Evolutionary conservation across 2,888 invertebrate species (phyloP).

Genomic region (Leucophora obtusa): DNA sequence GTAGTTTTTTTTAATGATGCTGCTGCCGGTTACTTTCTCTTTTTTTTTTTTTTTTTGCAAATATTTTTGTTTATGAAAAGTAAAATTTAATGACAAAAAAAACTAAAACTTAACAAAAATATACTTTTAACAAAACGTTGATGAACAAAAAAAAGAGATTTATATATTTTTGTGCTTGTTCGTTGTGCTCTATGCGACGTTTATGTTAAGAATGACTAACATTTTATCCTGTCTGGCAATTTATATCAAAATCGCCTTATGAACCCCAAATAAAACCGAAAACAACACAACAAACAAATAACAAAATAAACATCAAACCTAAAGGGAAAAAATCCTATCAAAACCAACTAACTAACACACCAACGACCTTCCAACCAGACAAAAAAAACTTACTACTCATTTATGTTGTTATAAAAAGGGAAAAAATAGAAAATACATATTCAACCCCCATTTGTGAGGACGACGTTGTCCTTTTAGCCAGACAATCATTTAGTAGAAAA

Average conservation of each 20-base stretch:
- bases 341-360: conserved; percentile 60
- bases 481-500: conserved; percentile 50
- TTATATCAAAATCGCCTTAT: conserved; percentile 69
- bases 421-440: conserved; percentile 59
- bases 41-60: no score
- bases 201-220: conserved; percentile 78
- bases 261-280: conserved; percentile 36
- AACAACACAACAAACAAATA: background rate
- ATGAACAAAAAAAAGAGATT: conserved; percentile 63
- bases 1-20: background rate
- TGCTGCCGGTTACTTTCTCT: conserved; percentile 4
- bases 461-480: conserved; percentile 76
- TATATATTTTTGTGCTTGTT: conserved; percentile 56
- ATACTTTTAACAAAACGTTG: conserved; percentile 64
- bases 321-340: conserved; percentile 60
- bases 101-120: conserved; percentile 65
- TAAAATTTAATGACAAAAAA: conserved; percentile 12
- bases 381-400: conserved; percentile 9
- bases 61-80: background rate
- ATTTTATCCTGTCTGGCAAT: conserved; percentile 75
- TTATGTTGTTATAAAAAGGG: background rate
- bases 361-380: conserved; percentile 67
- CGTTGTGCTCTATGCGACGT: conserved; percentile 73
- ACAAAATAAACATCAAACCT: conserved; percentile 47
- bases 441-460: conserved; percentile 71